Evolutionary conservation across 2,888 invertebrate species (phyloP), one percentile per base, ranked within the genome.

Genomic region (Drosophila yooni): DNA sequence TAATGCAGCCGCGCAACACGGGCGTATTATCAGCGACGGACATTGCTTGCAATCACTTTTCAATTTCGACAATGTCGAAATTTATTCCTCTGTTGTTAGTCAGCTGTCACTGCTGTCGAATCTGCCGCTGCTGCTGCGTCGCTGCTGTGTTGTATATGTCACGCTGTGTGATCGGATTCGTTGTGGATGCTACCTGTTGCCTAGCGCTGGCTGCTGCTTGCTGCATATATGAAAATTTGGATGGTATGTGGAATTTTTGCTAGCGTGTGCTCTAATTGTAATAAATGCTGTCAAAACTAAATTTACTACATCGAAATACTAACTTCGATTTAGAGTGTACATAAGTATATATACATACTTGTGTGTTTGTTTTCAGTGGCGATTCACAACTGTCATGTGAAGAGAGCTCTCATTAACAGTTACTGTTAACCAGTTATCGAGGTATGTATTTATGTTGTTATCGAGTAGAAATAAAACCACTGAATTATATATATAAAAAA

Each of bases 1-100:
- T 94, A 68, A 97, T 79, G 82, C 93, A 93, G 38, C 92, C 83
- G 43, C 90, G 86, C 56, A 93, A 66, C 13, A 84, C 76, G 25
- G 91, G 88, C 25, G 81, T 88, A 34, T 77, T 74, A 8, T 82
- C 79, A 33, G 83, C 87, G 34, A 48, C 56, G 36, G 87, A 82
- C 83, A 84, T 86, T 29, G 27, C 13, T 56, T 27, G 5, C 25
- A n/a, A 10, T 36, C 38, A 38, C 31, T n/a, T 27, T n/a, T 18
- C 0, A 25, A 50, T 50, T 29, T n/a, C 56, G 56, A 21, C 46
- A 15, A 25, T 25, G 15, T 25, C 25, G 15, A 51, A 18, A 27
- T 27, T 27, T 51, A 29, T 29, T 66, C 51, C 25, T 52, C 6
- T 60, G 33, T 51, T 58, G 63, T 34, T 57, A 33, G 70, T 76